phyloP scores from a whole-genome alignment of 2,888 invertebrate genomes.

The Melipona beecheii region DNA sequence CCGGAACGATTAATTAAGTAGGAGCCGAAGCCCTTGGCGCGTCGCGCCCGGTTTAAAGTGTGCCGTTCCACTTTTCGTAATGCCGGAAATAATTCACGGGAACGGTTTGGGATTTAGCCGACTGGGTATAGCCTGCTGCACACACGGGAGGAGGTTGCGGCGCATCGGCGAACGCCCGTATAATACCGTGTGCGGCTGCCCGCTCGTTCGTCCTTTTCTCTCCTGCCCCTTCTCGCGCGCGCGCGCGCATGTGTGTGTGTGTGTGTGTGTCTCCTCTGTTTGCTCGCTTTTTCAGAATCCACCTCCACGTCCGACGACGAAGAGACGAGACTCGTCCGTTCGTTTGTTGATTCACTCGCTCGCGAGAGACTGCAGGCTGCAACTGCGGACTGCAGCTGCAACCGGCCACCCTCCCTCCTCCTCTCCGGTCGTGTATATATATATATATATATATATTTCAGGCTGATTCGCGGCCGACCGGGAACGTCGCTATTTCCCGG shows the following conservation, averaged over 20 bases:
- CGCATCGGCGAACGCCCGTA: slow-evolving; percentile 61
- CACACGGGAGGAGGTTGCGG: neutral
- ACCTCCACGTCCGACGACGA: slow-evolving; percentile 1
- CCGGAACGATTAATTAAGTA: slow-evolving; percentile 67
- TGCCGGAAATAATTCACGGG: slow-evolving; percentile 70
- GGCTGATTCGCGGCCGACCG: slow-evolving; percentile 69
- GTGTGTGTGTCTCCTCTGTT: slow-evolving; percentile 35
- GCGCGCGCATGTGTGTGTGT: no score
- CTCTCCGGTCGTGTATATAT: no score
- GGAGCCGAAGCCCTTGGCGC: slow-evolving; percentile 58
- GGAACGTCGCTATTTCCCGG: slow-evolving; percentile 66
- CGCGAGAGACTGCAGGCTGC: slow-evolving; percentile 51
- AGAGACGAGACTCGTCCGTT: slow-evolving; percentile 20
- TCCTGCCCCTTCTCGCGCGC: neutral
- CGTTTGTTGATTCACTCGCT: neutral
- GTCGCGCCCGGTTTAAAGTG: slow-evolving; percentile 64
- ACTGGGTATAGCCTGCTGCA: neutral
- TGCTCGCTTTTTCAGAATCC: slow-evolving; percentile 56
- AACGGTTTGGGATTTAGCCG: slow-evolving; percentile 70
- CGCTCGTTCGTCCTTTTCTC: slow-evolving; percentile 19
- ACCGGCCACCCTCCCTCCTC: slow-evolving; percentile 43
- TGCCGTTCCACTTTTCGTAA: slow-evolving; percentile 73
- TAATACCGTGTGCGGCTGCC: slow-evolving; percentile 35
- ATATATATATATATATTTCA: slow-evolving; percentile 65
- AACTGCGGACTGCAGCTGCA: slow-evolving; percentile 63